Conservation (phyloP, 1,140 invertebrate species). For the Sarcophaga peregrina region DNA sequence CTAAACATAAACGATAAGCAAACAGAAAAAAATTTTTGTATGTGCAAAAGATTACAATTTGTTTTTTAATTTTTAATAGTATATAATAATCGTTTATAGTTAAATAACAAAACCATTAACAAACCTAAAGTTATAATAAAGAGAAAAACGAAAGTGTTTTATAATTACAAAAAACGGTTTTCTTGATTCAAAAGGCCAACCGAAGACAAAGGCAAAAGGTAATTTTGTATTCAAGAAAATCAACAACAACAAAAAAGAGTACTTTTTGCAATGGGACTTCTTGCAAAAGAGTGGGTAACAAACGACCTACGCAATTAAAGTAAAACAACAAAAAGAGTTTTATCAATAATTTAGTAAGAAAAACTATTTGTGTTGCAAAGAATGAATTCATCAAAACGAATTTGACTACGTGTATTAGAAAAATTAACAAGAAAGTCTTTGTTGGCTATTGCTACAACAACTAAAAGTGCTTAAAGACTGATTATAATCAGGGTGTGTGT, state of each 20-base stretch:
- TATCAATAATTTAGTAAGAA: background rate
- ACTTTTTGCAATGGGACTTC: background rate
- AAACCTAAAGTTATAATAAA: too few relatives aligned
- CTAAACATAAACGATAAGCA: background rate
- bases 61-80: too few relatives aligned
- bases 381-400: background rate
- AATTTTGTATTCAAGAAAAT: too few relatives aligned
- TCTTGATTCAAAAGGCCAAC: too few relatives aligned
- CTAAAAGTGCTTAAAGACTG: background rate
- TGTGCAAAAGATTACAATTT: too few relatives aligned
- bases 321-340: background rate
- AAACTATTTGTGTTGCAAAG: background rate
- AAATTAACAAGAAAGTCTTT: background rate
- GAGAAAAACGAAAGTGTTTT: too few relatives aligned
- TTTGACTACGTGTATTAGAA: constrained; percentile 21
- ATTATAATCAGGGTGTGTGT: background rate
- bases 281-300: constrained; percentile 10
- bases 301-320: constrained; percentile 13
- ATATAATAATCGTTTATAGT: too few relatives aligned
- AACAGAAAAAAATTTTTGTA: too few relatives aligned
- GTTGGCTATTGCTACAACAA: background rate
- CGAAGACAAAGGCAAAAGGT: too few relatives aligned
- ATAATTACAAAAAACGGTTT: too few relatives aligned
- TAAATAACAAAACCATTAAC: too few relatives aligned
- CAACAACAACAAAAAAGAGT: too few relatives aligned